Base-by-base conservation (phyloP, 1,140 invertebrate genomes). In the Chironomus tepperi region DNA sequence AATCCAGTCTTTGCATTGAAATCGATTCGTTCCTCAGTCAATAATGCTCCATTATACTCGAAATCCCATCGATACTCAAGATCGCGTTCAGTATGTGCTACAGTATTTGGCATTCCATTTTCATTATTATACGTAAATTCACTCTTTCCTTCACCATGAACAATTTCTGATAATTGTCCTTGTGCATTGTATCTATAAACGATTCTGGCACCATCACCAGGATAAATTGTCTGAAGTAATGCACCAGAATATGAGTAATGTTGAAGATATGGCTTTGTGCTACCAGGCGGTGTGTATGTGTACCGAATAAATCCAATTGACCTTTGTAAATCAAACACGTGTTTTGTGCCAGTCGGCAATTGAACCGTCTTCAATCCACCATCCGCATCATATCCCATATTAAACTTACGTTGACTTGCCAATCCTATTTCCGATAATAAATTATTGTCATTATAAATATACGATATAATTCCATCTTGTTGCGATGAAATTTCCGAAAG, bases 171-270 rank as follows among this genome's bases (percentile, higher is more conserved):
- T n/a, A 95, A 83, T 80, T 94, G 90, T 42, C 93, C 92, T 6
- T 90, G 90, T 1, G 89, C 88, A 79, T 95, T 92, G 82, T 98
- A 98, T 15, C 93, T 86, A 79, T 95, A 96, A 0, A 96, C 88
- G 19, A 97, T 90, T 75, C 94, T 85, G 7, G 94, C 93, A 7
- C 93, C 92, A 79, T 96, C 95, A 6, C 93, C 94, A 0, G 96
- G 96, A 78, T 94, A 94, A 0, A 95, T 92, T 1, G 91, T 92
- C 80, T 96, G 91, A 0, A 96, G 82, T 19, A 97, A 84, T 73
- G 91, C 91, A 1, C 95, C 95, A 67, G 93, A 90, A 77, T 96
- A 91, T 74, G 91, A 92, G 80, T 94, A 97, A 81, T 97, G 95
- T 80, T 95, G 91, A 7, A 97, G 86, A 81, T 96, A 97, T 42